Conservation (phyloP, 2,888 invertebrate species). For the Cerceris rybyensis region DNA sequence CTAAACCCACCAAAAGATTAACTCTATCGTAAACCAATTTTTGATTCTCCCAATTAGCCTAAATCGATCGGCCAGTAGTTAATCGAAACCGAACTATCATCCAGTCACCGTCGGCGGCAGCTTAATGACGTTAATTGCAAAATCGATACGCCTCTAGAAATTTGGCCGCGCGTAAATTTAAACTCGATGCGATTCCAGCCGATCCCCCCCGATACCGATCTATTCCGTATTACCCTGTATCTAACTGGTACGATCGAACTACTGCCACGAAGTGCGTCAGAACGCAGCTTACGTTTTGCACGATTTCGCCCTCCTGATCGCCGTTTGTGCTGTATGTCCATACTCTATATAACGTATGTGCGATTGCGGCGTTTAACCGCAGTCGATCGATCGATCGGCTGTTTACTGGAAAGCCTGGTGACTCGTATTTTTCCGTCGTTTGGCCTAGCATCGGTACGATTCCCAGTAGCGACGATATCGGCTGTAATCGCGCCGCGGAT, state of each 20-base stretch:
- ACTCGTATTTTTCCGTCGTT: conserved; percentile 59
- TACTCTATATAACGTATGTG: not conserved
- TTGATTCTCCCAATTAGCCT: too few relatives aligned
- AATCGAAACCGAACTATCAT: too few relatives aligned
- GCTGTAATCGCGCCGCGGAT: conserved; percentile 43
- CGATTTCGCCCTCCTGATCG: conserved; percentile 1
- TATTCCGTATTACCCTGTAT: conserved; percentile 23
- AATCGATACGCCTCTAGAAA: conserved; percentile 38
- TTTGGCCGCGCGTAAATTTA: conserved; percentile 30
- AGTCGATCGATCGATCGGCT: conserved; percentile 53
- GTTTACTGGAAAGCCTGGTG: conserved; percentile 57
- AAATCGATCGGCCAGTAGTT: too few relatives aligned
- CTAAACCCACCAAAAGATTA: too few relatives aligned
- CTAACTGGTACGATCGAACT: conserved; percentile 21
- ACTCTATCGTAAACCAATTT: too few relatives aligned
- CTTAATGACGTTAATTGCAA: conserved; percentile 29
- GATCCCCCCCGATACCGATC: conserved; percentile 36
- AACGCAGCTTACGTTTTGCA: conserved; percentile 3
- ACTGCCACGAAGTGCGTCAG: conserved; percentile 14
- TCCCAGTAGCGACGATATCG: conserved; percentile 34
- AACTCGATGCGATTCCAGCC: conserved; percentile 30
- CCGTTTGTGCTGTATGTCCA: conserved; percentile 16
- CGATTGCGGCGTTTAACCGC: conserved; percentile 36
- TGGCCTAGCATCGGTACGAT: conserved; percentile 39
- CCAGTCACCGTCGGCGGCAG: conserved; percentile 19